These are phyloP conservation scores for Silurus aristotelis DNA, from an alignment of 2,797 vertebrate species.

Conservation along the genomic window DNA sequence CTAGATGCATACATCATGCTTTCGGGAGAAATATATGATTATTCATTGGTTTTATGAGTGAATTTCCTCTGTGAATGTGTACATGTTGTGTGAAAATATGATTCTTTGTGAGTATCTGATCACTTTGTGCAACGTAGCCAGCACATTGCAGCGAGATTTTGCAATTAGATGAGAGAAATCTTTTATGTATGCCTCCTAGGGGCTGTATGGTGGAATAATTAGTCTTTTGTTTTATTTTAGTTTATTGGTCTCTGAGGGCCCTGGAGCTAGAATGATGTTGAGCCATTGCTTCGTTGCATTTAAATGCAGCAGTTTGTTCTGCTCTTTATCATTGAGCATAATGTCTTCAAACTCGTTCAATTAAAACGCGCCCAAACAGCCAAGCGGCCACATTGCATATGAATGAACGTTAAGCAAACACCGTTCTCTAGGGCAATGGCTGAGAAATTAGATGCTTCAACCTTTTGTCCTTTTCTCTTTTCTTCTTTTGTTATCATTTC, in stretches of 20 bases:
- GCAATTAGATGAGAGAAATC: constrained; percentile 2
- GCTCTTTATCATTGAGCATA: constrained; percentile 24
- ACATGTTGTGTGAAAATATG: neutral
- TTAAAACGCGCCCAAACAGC: constrained; percentile 49
- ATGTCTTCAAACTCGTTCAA: constrained; percentile 43
- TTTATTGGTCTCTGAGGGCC: constrained; percentile 20
- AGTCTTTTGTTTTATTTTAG: neutral
- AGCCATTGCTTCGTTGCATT: constrained; percentile 34
- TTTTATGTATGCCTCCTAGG: neutral
- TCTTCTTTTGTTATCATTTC: neutral
- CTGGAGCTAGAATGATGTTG: constrained; percentile 18
- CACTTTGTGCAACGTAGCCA: neutral
- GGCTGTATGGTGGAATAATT: constrained; percentile 16
- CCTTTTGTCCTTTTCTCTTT: constrained; percentile 2
- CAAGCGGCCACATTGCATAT: constrained; percentile 24
- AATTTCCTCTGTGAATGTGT: neutral
- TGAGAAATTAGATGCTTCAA: constrained; percentile 30
- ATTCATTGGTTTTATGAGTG: neutral
- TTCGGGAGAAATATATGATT: neutral
- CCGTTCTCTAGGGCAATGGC: constrained; percentile 19
- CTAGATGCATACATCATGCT: neutral
- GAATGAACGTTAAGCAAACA: constrained; percentile 46
- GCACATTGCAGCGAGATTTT: neutral
- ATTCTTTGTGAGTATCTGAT: neutral
- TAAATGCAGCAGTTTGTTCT: constrained; percentile 24